Conservation (phyloP, 2,113 vertebrate genomes). For the Coracopsis vasa region DNA sequence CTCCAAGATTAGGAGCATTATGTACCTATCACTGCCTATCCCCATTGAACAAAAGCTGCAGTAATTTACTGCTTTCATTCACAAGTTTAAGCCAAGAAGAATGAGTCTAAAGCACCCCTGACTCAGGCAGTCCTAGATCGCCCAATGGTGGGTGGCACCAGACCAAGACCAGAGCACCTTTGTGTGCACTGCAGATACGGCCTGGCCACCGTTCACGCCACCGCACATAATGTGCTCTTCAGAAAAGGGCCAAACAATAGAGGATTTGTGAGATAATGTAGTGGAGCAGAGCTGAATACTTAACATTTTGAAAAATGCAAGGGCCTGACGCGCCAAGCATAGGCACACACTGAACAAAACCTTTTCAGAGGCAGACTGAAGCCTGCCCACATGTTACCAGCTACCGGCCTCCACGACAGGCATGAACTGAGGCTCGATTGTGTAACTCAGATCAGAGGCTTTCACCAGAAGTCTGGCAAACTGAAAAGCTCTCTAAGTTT, state of each 20-base stretch:
- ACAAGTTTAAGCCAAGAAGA: background rate
- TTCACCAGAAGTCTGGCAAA: constrained; percentile 29
- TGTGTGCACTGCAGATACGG: accelerated
- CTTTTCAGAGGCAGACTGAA: constrained; percentile 24
- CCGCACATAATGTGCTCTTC: background rate
- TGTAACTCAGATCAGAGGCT: background rate
- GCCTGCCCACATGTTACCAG: constrained; percentile 34
- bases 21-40: background rate
- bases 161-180: background rate
- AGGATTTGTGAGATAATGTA: constrained; percentile 33
- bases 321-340: background rate
- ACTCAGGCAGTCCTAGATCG: background rate
- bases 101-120: background rate
- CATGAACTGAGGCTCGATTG: constrained; percentile 41
- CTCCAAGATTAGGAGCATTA: background rate
- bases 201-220: background rate
- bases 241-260: constrained; percentile 15
- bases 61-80: background rate
- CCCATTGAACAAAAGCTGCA: background rate
- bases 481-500: constrained; percentile 33
- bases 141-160: background rate
- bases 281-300: constrained; percentile 16
- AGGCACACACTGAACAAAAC: constrained; percentile 25
- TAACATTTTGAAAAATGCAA: constrained; percentile 26
- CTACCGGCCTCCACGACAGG: background rate